Percentiles rank a stretch among this genome's conserved stretches.
These are phyloP conservation scores for Aulostomus chinensis DNA, from an alignment of 2,797 vertebrate genomes.

Conservation along the genomic window DNA sequence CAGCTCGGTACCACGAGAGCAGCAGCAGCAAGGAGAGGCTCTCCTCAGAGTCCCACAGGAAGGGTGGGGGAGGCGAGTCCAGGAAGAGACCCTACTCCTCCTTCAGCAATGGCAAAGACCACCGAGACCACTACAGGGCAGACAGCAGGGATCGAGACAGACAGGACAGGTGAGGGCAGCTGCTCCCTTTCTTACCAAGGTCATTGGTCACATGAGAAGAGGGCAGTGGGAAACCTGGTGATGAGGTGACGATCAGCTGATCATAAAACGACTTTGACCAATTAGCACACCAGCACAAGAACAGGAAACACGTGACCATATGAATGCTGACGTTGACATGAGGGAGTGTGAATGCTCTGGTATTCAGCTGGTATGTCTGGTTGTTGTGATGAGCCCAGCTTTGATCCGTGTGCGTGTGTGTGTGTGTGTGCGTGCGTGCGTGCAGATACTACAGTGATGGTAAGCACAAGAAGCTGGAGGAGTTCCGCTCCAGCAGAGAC, in stretches of 20 bases:
- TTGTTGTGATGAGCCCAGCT: background rate
- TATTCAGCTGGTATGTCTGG: no score
- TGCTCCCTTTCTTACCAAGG: no score
- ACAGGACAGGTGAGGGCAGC: constrained; percentile 63
- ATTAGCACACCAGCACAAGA: no score
- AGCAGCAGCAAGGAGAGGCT: constrained; percentile 86
- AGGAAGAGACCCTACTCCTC: constrained; percentile 92
- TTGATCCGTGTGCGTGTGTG: background rate
- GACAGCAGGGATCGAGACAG: constrained; percentile 78
- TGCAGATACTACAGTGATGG: constrained; percentile 85
- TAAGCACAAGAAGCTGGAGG: constrained; percentile 94
- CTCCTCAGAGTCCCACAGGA: constrained; percentile 86
- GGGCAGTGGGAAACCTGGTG: no score
- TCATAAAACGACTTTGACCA: no score
- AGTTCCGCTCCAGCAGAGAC: constrained; percentile 89
- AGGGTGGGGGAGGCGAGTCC: constrained; percentile 68
- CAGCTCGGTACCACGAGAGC: constrained; percentile 86
- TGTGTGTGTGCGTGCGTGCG: no score
- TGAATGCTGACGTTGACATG: no score
- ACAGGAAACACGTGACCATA: no score
- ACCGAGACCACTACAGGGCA: constrained; percentile 82
- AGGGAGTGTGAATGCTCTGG: no score
- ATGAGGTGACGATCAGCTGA: no score
- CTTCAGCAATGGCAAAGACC: constrained; percentile 97
- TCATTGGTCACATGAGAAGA: no score